These are phyloP conservation scores for Sebastes schlegelii DNA, from an alignment of 2,113 vertebrate genomes.

Conservation along the genomic window DNA sequence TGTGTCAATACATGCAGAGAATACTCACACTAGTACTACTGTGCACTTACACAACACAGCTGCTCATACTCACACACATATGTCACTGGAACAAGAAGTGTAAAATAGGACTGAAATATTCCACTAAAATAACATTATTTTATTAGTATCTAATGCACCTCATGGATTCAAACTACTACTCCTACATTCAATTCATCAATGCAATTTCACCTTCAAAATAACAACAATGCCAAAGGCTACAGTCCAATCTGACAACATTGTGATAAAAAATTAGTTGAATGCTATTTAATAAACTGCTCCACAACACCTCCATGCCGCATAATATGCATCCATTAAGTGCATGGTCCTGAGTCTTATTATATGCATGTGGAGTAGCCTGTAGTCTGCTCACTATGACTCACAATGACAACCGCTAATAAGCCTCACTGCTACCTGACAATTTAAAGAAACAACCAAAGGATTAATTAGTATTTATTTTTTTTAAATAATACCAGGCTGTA, in stretches of 20 bases:
- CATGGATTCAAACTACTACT: no score
- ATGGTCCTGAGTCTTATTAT: slow-evolving; percentile 36
- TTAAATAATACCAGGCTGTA: not conserved
- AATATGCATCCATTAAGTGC: slow-evolving; percentile 60
- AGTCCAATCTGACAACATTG: slow-evolving; percentile 14
- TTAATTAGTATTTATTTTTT: not conserved
- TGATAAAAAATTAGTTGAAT: not conserved
- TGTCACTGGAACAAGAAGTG: not conserved
- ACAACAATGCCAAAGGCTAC: not conserved
- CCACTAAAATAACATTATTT: not conserved
- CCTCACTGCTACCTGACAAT: slow-evolving; percentile 18
- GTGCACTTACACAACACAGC: slow-evolving; percentile 30
- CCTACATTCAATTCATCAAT: not conserved
- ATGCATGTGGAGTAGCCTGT: slow-evolving; percentile 49
- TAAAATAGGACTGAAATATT: not conserved
- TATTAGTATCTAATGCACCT: no score
- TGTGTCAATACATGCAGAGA: slow-evolving; percentile 61
- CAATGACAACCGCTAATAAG: slow-evolving; percentile 23
- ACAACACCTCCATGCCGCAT: slow-evolving; percentile 65
- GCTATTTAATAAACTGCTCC: slow-evolving; percentile 1
- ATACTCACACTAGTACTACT: not conserved
- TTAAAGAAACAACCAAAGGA: not conserved
- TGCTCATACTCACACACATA: slow-evolving; percentile 8
- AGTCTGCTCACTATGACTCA: slow-evolving; percentile 42
- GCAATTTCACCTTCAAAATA: not conserved